Base-by-base conservation (phyloP, 2,113 vertebrate genomes). In the Lophochroa leadbeateri region DNA sequence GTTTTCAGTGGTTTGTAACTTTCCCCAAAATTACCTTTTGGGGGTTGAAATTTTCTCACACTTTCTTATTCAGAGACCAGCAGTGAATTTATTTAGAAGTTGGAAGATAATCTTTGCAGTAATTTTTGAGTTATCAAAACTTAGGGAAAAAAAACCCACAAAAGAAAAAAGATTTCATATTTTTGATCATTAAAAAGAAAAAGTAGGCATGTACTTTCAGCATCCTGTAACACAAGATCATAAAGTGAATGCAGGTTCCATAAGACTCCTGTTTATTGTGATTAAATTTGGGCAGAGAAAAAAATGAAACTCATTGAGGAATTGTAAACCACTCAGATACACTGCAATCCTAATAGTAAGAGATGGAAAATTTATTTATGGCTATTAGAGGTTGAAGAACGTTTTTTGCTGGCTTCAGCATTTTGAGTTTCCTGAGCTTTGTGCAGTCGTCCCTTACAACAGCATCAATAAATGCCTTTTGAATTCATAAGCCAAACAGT, bases 1-100 rank as follows among this genome's bases (percentile, higher is more conserved):
- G 91, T 95, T 97, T 97, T 95, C 91, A 82, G 70, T 96, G 92
- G 90, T 95, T 95, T 96, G 95, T 95, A 92, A 94, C 91, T 94
- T 97, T 92, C 39, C 69, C 74, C 44, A 78, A 95, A 89, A 96
- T 95, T 97, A 96, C 92, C 92, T 88, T 94, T 82, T 91, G 89
- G 65, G 94, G 81, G 57, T 39, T 95, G 86, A 96, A 94, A 94
- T 96, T 96, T 96, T 96, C 95, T 96, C 90, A 93, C 0, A 21
- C 80, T 94, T 95, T 94, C 92, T 85, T 94, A 94, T 91, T 95
- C 93, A 91, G 37, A 65, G 41, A 31, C 37, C 49, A 94, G 47
- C 12, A 91, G 69, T 89, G 80, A 92, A 94, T 91, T 93, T 94
- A 89, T 89, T 94, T 92, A 68, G 83, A 89, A 96, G 80, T 69